Evolutionary conservation across 1,140 invertebrate species (phyloP), one percentile per base, ranked within the genome.

Genomic region (Drosophila tani): DNA sequence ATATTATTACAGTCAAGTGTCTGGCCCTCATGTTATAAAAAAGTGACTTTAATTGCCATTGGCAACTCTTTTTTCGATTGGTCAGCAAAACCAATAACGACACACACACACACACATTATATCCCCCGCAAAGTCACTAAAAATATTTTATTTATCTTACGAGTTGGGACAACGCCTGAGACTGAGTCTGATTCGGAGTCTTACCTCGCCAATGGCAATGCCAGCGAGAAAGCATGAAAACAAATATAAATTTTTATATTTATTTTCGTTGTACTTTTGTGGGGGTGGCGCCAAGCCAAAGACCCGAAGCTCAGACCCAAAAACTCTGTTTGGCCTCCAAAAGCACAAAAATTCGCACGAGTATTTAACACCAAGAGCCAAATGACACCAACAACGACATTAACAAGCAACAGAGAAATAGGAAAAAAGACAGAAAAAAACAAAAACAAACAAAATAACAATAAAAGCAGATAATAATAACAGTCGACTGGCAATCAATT

Each of bases 401-500:
- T 60, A 67, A 74, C 68, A 84, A 66, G 56, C 75, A 60, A 53
- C 57, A 40, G 27, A 63, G 19, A 56, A 70, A 70, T 58, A 71
- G 50, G 32, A 40, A 70, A 47, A 78, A 19, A 55, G 15, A 24
- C 17, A 32, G 15, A 19, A 43, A 57, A 57, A 14, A 32, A 62
- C 32, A 73, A 29, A 29, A 29, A 29, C 27, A 29, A 29, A 41
- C 29, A 56, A 81, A 84, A 76, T 73, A 70, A 73, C 53, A 79
- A 79, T 55, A 56, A 82, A 75, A 75, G 58, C 82, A 79, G 63
- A 82, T 75, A 85, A 86, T 83, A 86, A 86, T 87, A 87, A 84
- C 78, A 88, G 71, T 63, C 73, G 74, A 71, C 81, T 78, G 84
- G 78, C 85, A 88, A 88, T 90, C 85, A 88, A 88, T 88, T 88